Evolutionary conservation across 2,888 invertebrate species (phyloP).

Genomic region (Leptopilina myrica): DNA sequence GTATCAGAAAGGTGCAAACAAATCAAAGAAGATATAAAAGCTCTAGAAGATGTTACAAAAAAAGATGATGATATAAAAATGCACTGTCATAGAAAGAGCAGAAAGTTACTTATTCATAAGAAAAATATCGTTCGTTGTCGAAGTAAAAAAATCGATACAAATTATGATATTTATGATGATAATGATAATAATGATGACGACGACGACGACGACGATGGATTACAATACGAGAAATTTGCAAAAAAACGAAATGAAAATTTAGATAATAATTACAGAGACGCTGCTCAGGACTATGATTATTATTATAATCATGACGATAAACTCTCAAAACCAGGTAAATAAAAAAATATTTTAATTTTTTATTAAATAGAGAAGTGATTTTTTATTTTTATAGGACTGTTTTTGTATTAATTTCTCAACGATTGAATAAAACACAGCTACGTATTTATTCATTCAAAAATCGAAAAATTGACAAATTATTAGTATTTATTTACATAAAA

Average conservation of each 20-base stretch:
- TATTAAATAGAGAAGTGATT: too few species aligned
- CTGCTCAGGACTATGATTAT: slow-evolving; percentile 35
- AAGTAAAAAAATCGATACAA: not conserved
- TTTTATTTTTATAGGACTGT: too few species aligned
- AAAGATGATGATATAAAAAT: not conserved
- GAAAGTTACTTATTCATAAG: not conserved
- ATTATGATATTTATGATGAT: not conserved
- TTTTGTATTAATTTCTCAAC: too few species aligned
- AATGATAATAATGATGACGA: too few species aligned
- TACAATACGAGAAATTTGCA: not conserved
- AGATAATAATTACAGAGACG: slow-evolving; percentile 44
- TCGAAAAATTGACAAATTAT: too few species aligned
- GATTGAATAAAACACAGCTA: too few species aligned
- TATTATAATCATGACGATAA: too few species aligned
- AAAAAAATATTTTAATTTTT: too few species aligned
- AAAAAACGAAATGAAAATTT: not conserved
- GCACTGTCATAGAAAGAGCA: not conserved
- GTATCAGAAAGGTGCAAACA: not conserved
- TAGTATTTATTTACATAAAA: too few species aligned
- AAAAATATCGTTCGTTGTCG: not conserved
- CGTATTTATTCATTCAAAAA: too few species aligned
- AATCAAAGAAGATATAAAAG: slow-evolving; percentile 5
- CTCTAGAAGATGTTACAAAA: not conserved
- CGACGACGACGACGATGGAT: too few species aligned
- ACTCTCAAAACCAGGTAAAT: too few species aligned